phyloP scores from a whole-genome alignment of 2,888 invertebrate species.

The Neelides folsomi region DNA sequence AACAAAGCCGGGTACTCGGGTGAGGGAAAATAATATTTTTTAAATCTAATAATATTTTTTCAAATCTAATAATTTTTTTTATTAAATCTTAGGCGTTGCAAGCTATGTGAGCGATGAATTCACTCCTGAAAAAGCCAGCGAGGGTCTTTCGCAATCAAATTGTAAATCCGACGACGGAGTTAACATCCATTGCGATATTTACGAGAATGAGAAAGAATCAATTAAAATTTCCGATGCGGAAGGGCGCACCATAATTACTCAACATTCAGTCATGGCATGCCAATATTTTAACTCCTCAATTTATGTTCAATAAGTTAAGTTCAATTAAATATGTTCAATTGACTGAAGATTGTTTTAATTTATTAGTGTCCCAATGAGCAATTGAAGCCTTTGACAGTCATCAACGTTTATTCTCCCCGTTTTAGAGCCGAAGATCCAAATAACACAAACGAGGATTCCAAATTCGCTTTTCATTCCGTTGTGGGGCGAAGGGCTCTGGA shows the following conservation, averaged over 20 bases:
- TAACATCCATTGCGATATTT: conserved; percentile 10
- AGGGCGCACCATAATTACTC: conserved; percentile 20
- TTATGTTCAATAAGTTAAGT: background rate
- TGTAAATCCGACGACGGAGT: background rate
- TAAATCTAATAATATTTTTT: background rate
- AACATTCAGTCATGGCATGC: conserved; percentile 17
- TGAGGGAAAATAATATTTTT: conserved; percentile 2
- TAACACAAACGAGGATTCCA: conserved; percentile 17
- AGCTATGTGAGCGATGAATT: conserved; percentile 13
- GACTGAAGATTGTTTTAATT: too few relatives aligned
- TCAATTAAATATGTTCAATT: too few relatives aligned
- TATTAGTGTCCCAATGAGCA: conserved; percentile 14
- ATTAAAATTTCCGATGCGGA: conserved; percentile 16
- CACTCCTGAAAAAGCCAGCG: conserved; percentile 17
- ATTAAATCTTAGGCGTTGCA: conserved; percentile 26
- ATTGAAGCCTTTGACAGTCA: conserved; percentile 10
- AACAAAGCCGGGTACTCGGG: conserved; percentile 18
- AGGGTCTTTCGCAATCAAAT: conserved; percentile 6
- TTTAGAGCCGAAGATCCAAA: conserved; percentile 13
- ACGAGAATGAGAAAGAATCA: conserved; percentile 4
- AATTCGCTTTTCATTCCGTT: conserved; percentile 15
- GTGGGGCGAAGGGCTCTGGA: conserved; percentile 12
- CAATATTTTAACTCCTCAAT: background rate
- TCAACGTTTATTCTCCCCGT: conserved; percentile 27
- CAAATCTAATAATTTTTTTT: too few relatives aligned